These are phyloP conservation scores for Pelecanoides urinatrix DNA, from an alignment of 2,113 vertebrate species.

Conservation along the genomic window DNA sequence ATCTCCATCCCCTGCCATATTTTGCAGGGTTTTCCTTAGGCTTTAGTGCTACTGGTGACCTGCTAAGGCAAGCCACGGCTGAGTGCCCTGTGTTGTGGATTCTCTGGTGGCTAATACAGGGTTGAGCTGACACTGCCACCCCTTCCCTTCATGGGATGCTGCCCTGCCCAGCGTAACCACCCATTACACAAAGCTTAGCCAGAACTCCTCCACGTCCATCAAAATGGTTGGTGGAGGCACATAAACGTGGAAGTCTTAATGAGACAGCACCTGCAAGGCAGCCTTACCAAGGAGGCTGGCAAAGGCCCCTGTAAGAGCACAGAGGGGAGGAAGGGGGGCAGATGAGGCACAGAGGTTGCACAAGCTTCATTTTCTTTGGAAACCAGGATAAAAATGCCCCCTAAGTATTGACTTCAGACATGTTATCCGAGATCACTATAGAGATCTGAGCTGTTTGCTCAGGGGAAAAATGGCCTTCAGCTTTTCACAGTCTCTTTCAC, in stretches of 20 bases:
- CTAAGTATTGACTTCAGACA: background rate
- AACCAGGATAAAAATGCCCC: background rate
- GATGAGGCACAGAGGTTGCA: background rate
- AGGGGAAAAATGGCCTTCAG: background rate
- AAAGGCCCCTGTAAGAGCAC: background rate
- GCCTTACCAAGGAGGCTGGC: background rate
- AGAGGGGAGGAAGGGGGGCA: background rate
- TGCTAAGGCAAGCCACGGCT: rapidly evolving
- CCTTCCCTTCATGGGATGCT: background rate
- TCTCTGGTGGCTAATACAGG: background rate
- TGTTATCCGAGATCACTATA: background rate
- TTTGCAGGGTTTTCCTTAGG: background rate
- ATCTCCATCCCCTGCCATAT: background rate
- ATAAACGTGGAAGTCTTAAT: background rate
- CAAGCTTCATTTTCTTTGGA: background rate
- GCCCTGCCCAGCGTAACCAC: background rate
- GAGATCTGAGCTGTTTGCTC: background rate
- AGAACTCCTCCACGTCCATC: background rate
- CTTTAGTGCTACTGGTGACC: background rate
- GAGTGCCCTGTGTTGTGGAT: background rate
- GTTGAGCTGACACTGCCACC: background rate
- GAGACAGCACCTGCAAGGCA: background rate
- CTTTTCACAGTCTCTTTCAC: background rate
- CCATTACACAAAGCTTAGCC: background rate
- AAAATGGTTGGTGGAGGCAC: background rate